Evolutionary conservation across 2,888 invertebrate species (phyloP).

Genomic region (Embidobia sp.): DNA sequence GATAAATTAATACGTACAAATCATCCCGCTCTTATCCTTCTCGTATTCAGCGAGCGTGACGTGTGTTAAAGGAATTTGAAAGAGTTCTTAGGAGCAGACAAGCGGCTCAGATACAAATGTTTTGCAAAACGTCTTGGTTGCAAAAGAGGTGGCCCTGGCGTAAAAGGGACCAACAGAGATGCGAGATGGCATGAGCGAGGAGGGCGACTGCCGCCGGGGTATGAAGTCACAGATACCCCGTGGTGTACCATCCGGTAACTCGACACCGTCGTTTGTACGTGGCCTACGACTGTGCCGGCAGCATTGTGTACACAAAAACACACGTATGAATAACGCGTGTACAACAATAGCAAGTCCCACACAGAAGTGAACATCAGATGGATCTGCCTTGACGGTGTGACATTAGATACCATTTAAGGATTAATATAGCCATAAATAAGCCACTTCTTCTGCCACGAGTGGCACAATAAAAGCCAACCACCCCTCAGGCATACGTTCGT

Average conservation of each 20-base stretch:
- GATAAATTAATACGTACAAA: slow-evolving; percentile 63
- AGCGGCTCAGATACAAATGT: slow-evolving; percentile 75
- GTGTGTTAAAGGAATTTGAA: slow-evolving; percentile 45
- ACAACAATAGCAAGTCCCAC: slow-evolving; percentile 79
- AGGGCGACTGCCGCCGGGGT: slow-evolving; percentile 75
- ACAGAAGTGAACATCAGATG: slow-evolving; percentile 76
- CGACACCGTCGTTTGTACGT: slow-evolving; percentile 81
- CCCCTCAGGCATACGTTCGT: slow-evolving; percentile 28
- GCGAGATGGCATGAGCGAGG: slow-evolving; percentile 64
- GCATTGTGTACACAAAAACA: slow-evolving; percentile 76
- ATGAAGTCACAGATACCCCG: slow-evolving; percentile 81
- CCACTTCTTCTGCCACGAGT: slow-evolving; percentile 71
- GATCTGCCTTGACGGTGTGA: slow-evolving; percentile 77
- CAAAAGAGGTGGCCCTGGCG: slow-evolving; percentile 68
- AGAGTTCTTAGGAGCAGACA: slow-evolving; percentile 46
- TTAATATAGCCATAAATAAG: slow-evolving; percentile 82
- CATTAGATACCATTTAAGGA: slow-evolving; percentile 82
- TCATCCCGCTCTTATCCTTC: slow-evolving; percentile 38
- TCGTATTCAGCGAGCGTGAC: slow-evolving; percentile 49
- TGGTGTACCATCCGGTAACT: slow-evolving; percentile 82
- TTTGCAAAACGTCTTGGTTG: slow-evolving; percentile 78
- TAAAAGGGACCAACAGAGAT: slow-evolving; percentile 40
- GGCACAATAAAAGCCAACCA: slow-evolving; percentile 67
- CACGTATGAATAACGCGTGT: slow-evolving; percentile 79
- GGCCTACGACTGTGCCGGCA: slow-evolving; percentile 68